These are phyloP conservation scores for Ornithorhynchus anatinus DNA, from an alignment of 2,113 vertebrate genomes.

Conservation along the genomic window DNA sequence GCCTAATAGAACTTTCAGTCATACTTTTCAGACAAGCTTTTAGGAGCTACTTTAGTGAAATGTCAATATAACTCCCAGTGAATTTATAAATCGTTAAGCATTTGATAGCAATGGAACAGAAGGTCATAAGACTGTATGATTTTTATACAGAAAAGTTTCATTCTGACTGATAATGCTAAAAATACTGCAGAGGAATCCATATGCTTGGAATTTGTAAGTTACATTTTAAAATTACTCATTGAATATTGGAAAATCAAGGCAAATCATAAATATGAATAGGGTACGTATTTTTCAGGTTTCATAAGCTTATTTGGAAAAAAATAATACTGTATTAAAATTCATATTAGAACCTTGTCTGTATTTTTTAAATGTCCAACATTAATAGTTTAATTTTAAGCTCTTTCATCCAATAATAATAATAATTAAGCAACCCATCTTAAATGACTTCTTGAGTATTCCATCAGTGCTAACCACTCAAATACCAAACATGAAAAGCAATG, in stretches of 20 bases:
- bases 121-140: neutral
- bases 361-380: too few species aligned
- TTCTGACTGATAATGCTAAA: too few species aligned
- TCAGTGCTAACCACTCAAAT: too few species aligned
- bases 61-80: neutral
- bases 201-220: neutral
- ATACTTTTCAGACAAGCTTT: conserved; percentile 23
- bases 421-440: too few species aligned
- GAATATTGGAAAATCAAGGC: neutral
- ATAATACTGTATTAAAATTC: too few species aligned
- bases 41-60: conserved; percentile 53
- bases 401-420: too few species aligned
- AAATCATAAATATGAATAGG: neutral
- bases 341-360: too few species aligned
- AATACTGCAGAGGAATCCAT: neutral
- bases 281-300: neutral
- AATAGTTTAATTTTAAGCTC: too few species aligned
- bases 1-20: conserved; percentile 38
- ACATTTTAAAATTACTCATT: neutral
- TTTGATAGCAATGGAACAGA: neutral
- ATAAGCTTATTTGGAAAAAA: neutral
- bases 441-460: too few species aligned
- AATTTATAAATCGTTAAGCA: conserved; percentile 16
- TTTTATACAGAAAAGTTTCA: too few species aligned
- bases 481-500: too few species aligned